Evolutionary conservation across 2,797 vertebrate species (phyloP).

Genomic region (Lagocephalus sceleratus): DNA sequence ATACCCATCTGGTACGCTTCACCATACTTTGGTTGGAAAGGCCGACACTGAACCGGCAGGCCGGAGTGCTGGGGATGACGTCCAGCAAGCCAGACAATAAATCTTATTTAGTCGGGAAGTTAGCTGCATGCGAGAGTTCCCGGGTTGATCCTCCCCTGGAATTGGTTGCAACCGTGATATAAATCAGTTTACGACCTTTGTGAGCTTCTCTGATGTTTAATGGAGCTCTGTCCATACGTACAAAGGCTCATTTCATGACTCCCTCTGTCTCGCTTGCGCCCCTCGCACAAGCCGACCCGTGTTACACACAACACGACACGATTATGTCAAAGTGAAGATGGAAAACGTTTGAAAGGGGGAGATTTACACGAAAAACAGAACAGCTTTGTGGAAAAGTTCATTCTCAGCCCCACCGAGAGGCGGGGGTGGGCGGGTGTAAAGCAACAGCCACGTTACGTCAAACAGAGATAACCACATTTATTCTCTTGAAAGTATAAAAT

Average conservation of each 20-base stretch:
- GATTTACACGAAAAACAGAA: neutral
- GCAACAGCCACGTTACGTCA: constrained; percentile 60
- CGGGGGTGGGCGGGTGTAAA: constrained; percentile 22
- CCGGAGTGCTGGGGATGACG: constrained; percentile 35
- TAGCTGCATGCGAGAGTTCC: constrained; percentile 23
- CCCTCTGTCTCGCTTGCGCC: no score
- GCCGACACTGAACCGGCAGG: constrained; percentile 13
- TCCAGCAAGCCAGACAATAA: constrained; percentile 38
- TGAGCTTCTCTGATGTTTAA: constrained; percentile 35
- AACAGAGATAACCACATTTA: constrained; percentile 87
- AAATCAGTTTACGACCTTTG: constrained; percentile 37
- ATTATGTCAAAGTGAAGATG: neutral
- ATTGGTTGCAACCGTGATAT: constrained; percentile 42
- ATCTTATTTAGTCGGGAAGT: constrained; percentile 34
- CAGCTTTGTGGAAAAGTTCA: no score
- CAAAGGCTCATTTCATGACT: constrained; percentile 12
- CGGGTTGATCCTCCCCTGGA: constrained; percentile 19
- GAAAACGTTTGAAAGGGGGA: neutral
- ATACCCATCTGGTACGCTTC: constrained; percentile 28
- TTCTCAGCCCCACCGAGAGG: neutral
- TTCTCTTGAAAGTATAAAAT: constrained; percentile 85
- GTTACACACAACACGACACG: no score
- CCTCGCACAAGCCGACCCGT: no score
- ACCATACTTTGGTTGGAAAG: constrained; percentile 7
- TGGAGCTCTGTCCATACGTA: constrained; percentile 28